Percentiles rank a stretch among this genome's conserved stretches.
These are phyloP conservation scores for Acanthococcus lagerstroemiae DNA, from an alignment of 2,888 invertebrate genomes.

Conservation along the genomic window DNA sequence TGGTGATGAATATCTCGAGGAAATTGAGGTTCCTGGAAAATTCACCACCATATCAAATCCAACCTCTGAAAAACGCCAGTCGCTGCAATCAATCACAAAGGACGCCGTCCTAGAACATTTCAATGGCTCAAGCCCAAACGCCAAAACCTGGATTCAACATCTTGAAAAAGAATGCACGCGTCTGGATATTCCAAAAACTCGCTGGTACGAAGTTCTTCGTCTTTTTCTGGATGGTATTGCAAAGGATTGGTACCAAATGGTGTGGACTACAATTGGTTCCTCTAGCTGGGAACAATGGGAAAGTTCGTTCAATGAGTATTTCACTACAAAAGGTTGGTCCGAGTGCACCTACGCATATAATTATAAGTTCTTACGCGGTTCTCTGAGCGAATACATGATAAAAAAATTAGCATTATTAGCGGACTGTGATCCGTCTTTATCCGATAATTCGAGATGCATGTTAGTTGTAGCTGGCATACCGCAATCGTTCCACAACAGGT, in stretches of 20 bases:
- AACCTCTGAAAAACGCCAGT: not conserved
- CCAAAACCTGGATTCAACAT: constrained; percentile 4
- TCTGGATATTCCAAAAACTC: not conserved
- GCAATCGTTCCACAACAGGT: not conserved
- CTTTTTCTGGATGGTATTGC: constrained; percentile 6
- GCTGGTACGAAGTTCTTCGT: not conserved
- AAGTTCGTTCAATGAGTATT: not conserved
- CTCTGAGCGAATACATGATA: not conserved
- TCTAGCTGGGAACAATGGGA: not conserved
- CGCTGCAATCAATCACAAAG: constrained; percentile 5
- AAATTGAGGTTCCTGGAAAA: not conserved
- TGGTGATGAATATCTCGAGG: not conserved
- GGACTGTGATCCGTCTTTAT: not conserved
- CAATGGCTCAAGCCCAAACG: not conserved
- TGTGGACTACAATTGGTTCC: not conserved
- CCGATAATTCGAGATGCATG: not conserved
- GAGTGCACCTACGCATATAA: not conserved
- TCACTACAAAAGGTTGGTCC: constrained; percentile 1
- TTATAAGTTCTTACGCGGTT: constrained; percentile 2
- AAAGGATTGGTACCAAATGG: not conserved
- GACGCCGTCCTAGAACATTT: not conserved
- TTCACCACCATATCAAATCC: not conserved
- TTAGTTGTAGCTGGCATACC: not conserved
- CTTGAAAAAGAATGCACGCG: not conserved
- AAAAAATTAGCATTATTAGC: constrained; percentile 1